A percentile compares a stretch with the other conserved stretches of the same genome.
Conservation (phyloP, 2,797 vertebrate genomes). For the Tadarida brasiliensis region DNA sequence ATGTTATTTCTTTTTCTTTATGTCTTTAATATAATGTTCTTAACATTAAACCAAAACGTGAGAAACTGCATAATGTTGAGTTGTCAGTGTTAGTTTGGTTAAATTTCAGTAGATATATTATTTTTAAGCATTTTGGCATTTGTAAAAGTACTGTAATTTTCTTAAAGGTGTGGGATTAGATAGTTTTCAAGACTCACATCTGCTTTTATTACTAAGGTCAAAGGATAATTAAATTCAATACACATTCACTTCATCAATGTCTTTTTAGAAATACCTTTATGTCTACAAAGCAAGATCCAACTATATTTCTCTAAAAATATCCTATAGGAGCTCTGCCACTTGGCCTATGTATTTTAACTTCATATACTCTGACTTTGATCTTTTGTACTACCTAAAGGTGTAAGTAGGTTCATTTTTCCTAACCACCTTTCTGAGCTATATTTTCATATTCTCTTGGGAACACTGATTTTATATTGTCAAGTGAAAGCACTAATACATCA, state of each 20-base stretch:
- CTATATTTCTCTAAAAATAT: neutral
- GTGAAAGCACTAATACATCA: neutral
- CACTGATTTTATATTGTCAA: neutral
- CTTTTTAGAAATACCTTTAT: slow-evolving; percentile 38
- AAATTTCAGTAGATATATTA: slow-evolving; percentile 5
- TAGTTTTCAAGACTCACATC: neutral
- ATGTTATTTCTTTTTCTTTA: slow-evolving; percentile 1
- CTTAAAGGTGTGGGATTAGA: neutral
- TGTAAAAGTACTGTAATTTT: slow-evolving; percentile 6
- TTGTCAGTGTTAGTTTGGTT: neutral
- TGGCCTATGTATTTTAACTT: slow-evolving; percentile 18
- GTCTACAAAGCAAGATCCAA: slow-evolving; percentile 13
- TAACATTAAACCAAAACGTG: slow-evolving; percentile 7
- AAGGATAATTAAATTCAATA: neutral
- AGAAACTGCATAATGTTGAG: neutral
- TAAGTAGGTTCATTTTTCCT: neutral
- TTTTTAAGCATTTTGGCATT: slow-evolving; percentile 14
- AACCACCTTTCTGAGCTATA: neutral
- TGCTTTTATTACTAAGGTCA: slow-evolving; percentile 46
- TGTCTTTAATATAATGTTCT: slow-evolving; percentile 31
- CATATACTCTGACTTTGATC: neutral
- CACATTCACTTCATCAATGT: neutral
- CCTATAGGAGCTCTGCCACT: neutral
- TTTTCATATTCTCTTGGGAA: neutral
- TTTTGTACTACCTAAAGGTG: neutral